Conservation (phyloP, 2,888 invertebrate genomes). For the Mesochorus sp. region DNA sequence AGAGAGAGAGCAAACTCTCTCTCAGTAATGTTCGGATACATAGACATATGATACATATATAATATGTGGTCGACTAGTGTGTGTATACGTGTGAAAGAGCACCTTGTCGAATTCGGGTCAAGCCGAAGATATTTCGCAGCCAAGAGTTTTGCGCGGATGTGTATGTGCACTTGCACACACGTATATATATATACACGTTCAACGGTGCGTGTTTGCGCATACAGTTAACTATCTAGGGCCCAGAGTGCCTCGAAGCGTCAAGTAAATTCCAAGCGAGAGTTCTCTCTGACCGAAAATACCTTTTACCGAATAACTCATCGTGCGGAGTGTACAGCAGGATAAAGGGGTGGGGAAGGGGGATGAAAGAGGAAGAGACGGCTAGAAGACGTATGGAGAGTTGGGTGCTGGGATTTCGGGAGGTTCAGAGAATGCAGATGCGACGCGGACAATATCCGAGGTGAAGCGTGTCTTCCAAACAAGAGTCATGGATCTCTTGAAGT, state of each 20-base stretch:
- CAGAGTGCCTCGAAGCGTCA: conserved; percentile 38
- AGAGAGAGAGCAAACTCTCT: no score
- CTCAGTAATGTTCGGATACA: no score
- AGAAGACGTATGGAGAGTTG: conserved; percentile 2
- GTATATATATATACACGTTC: background rate
- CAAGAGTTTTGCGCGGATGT: background rate
- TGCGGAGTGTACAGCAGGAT: background rate
- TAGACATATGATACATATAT: background rate
- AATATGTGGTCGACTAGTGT: no score
- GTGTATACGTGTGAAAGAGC: conserved; percentile 27
- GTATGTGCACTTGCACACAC: background rate
- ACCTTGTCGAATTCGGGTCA: conserved; percentile 53
- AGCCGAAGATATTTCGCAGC: conserved; percentile 49
- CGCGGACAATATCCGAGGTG: conserved; percentile 20
- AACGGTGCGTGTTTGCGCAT: background rate
- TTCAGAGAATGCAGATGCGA: conserved; percentile 45
- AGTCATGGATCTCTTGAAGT: conserved; percentile 19
- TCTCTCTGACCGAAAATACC: conserved; percentile 57
- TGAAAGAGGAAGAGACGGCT: background rate
- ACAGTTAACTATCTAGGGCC: conserved; percentile 35
- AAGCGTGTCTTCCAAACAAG: conserved; percentile 24
- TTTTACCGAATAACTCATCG: conserved; percentile 54
- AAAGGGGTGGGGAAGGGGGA: background rate
- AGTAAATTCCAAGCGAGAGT: conserved; percentile 50
- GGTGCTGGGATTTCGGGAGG: conserved; percentile 41